phyloP scores from a whole-genome alignment of 2,888 invertebrate genomes.

The Drosophila eohydei region DNA sequence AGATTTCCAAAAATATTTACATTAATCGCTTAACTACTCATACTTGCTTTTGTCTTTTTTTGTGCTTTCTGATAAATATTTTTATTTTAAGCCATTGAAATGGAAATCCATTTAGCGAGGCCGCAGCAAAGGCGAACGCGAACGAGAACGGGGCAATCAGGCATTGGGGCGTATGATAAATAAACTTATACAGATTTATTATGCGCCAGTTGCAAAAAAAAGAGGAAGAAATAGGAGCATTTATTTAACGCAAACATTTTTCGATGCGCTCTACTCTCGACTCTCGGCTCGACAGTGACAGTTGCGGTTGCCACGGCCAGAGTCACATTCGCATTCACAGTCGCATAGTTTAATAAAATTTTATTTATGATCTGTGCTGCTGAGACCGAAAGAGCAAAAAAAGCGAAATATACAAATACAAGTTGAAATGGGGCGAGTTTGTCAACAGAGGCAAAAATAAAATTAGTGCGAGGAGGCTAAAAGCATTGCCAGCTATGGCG shows the following conservation, averaged over 20 bases:
- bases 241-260: conserved; percentile 45
- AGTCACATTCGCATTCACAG: conserved; percentile 5
- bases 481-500: conserved; percentile 58
- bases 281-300: conserved; percentile 13
- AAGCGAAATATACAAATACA: conserved; percentile 29
- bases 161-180: conserved; percentile 54
- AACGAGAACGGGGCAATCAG: conserved; percentile 26
- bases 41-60: background rate
- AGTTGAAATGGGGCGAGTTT: conserved; percentile 38
- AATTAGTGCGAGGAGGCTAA: conserved; percentile 69
- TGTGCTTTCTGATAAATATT: conserved; percentile 7
- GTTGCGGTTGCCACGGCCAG: conserved; percentile 40
- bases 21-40: conserved; percentile 42
- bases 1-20: conserved; percentile 43
- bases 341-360: conserved; percentile 48
- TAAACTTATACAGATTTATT: conserved; percentile 63
- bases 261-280: conserved; percentile 1
- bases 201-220: conserved; percentile 32
- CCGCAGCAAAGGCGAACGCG: background rate
- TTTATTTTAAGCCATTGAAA: conserved; percentile 25
- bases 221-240: background rate
- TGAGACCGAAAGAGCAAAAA: background rate
- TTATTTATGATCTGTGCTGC: conserved; percentile 47
- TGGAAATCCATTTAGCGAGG: conserved; percentile 41
- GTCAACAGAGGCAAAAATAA: conserved; percentile 65